phyloP scores from a whole-genome alignment of 2,113 vertebrate species.

The Mugil cephalus region DNA sequence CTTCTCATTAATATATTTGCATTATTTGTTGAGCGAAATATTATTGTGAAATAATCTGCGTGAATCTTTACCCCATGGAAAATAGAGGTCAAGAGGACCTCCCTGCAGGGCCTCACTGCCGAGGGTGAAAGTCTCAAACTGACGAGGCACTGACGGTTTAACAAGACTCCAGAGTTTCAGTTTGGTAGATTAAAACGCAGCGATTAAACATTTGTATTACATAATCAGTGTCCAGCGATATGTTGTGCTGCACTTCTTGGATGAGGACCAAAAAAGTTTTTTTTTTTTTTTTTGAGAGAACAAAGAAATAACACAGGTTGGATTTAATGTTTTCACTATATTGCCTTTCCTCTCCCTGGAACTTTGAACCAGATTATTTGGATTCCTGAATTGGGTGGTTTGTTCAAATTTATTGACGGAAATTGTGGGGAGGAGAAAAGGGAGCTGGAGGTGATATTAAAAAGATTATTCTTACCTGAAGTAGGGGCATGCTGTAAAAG shows the following conservation, averaged over 20 bases:
- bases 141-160: conserved; percentile 68
- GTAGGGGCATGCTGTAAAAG: conserved; percentile 7
- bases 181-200: conserved; percentile 61
- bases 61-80: too few species aligned
- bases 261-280: not conserved
- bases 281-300: too few species aligned
- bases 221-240: too few species aligned
- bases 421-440: conserved; percentile 24
- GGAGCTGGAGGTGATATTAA: conserved; percentile 49
- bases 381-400: conserved; percentile 35
- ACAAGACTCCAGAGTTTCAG: conserved; percentile 73
- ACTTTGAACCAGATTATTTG: conserved; percentile 50
- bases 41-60: too few species aligned
- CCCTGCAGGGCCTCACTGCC: too few species aligned
- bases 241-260: not conserved
- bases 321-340: conserved; percentile 39
- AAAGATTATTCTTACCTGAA: conserved; percentile 49
- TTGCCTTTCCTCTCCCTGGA: conserved; percentile 14
- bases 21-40: too few species aligned
- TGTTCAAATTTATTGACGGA: conserved; percentile 55
- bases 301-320: conserved; percentile 1
- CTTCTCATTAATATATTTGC: too few species aligned
- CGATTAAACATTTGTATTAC: conserved; percentile 56
- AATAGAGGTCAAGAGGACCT: too few species aligned
- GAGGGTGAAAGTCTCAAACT: conserved; percentile 49